Conservation (phyloP, 2,113 vertebrate genomes). For the Prionailurus viverrinus region DNA sequence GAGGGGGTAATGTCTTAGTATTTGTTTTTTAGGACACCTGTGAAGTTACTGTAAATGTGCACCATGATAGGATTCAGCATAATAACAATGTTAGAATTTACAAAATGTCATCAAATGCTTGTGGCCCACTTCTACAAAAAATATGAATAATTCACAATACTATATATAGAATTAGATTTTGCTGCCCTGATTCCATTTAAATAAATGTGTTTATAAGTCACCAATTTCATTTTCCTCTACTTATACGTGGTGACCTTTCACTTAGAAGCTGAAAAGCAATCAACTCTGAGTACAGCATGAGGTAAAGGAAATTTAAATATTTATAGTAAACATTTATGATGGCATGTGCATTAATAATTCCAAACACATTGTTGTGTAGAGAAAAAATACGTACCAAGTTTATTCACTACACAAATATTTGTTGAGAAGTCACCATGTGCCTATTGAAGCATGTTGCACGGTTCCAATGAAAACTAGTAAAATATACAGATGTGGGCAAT, state of each 20-base stretch:
- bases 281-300: constrained; percentile 66
- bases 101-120: constrained; percentile 80
- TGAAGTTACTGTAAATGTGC: constrained; percentile 52
- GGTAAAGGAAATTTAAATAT: constrained; percentile 75
- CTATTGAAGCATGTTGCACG: neutral
- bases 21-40: constrained; percentile 71
- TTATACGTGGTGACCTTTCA: constrained; percentile 79
- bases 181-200: constrained; percentile 82
- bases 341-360: constrained; percentile 38
- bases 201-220: constrained; percentile 79
- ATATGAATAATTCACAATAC: constrained; percentile 85
- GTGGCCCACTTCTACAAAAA: constrained; percentile 81
- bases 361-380: constrained; percentile 50
- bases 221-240: constrained; percentile 81
- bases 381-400: constrained; percentile 20
- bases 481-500: neutral
- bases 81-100: constrained; percentile 84
- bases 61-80: constrained; percentile 27
- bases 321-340: constrained; percentile 67
- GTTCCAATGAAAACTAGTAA: constrained; percentile 55
- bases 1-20: constrained; percentile 14
- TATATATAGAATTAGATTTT: constrained; percentile 81
- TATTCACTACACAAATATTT: constrained; percentile 51
- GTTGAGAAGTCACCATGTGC: neutral
- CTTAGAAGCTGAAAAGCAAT: constrained; percentile 80